Base-by-base conservation (phyloP, 2,888 invertebrate species). In the Tenthredo mesomela region DNA sequence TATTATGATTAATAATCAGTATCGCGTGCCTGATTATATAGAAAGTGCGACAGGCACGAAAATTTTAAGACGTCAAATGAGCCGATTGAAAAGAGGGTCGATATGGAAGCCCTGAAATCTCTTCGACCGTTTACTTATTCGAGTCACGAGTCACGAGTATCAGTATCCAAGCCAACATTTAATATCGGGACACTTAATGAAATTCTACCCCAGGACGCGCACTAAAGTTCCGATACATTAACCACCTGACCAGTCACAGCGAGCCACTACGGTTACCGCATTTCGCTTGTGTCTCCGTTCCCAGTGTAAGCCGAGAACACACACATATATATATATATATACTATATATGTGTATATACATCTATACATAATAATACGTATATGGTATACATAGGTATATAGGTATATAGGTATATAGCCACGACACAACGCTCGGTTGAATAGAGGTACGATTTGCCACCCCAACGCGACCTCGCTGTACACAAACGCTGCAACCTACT, bases 141-240 rank as follows among this genome's bases (percentile, higher is more conserved):
- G 67, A 82, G 82, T 67, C 65, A 82, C 82, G 82, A 67, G 67
- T 80, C 58, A 21, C 58, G 25, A 61, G 61, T 80, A 80, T 80
- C 80, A 29, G 80, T 80, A 65, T 80, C 80, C 61, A 50, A 82
- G 82, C 82, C 65, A 82, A 82, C 82, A 65, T 82, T 82, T 82
- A 82, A 82, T 82, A 82, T 82, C 67, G 70, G 67, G 82, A 82
- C 82, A 82, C 82, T 82, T 70, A 50, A 82, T 82, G 82, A 82
- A 82, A 82, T 82, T 82, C 82, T 82, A 80, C 80, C 80, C 61
- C 61, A 58, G 80, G 29, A 33, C 47, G 70, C 65, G 67, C 82
- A 33, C 70, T 82, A 70, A 70, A 65, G 82, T 47, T 82, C 67
- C 82, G 67, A 67, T 82, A 82, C 82, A 70, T 82, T 67, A 82